A percentile compares a stretch with the other conserved stretches of the same genome.
phyloP scores from a whole-genome alignment of 2,797 vertebrate genomes.

The Alosa sapidissima region DNA sequence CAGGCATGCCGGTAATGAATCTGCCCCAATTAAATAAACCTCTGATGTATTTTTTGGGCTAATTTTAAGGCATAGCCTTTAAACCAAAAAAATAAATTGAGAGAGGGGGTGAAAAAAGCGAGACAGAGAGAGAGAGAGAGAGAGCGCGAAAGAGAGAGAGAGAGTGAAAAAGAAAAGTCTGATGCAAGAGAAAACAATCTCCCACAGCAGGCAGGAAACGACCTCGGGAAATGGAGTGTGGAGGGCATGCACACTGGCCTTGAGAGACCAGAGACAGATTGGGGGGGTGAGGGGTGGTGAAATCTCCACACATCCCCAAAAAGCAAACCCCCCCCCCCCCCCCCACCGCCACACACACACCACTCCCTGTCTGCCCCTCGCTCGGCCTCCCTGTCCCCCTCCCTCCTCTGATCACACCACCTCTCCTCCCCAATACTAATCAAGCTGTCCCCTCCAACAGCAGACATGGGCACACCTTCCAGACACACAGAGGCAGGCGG shows the following conservation, averaged over 20 bases:
- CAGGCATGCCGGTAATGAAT: background rate
- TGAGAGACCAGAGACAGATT: background rate
- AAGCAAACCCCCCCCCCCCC: background rate
- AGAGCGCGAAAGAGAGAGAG: background rate
- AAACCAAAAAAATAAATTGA: background rate
- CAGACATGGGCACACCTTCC: background rate
- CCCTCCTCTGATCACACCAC: background rate
- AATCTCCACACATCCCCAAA: background rate
- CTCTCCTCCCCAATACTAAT: background rate
- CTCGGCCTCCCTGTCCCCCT: background rate
- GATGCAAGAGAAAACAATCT: slow-evolving; percentile 24
- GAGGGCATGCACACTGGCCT: slow-evolving; percentile 4
- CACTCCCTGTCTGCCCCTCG: background rate
- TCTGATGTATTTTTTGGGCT: background rate
- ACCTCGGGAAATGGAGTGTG: slow-evolving; percentile 16
- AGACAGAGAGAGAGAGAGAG: background rate
- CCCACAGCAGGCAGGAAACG: slow-evolving; percentile 8
- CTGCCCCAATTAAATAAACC: slow-evolving; percentile 18
- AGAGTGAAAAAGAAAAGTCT: background rate
- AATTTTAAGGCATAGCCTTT: background rate
- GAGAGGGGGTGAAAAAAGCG: background rate
- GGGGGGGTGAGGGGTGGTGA: background rate
- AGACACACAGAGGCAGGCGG: background rate
- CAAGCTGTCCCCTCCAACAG: background rate
- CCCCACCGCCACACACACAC: too few species aligned